phyloP scores from a whole-genome alignment of 2,113 vertebrate genomes.

The Corydoras sp. region DNA sequence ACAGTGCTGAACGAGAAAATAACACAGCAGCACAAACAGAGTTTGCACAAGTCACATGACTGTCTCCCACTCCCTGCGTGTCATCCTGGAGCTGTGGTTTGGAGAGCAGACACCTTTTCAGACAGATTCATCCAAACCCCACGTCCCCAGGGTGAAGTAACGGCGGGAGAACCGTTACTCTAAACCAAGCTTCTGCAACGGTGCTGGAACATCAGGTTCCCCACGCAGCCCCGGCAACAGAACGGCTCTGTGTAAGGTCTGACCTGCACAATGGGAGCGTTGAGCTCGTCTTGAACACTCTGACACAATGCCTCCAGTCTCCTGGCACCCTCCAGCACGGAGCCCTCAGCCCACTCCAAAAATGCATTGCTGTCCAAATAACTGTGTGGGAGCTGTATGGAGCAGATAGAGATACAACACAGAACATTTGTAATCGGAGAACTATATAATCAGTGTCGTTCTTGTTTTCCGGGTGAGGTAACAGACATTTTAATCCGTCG shows the following conservation, averaged over 20 bases:
- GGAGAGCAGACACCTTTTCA: neutral
- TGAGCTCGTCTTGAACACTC: constrained; percentile 69
- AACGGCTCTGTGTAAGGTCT: constrained; percentile 12
- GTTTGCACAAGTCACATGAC: neutral
- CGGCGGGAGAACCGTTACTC: constrained; percentile 22
- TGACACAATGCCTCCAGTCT: constrained; percentile 67
- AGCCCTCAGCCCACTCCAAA: constrained; percentile 73
- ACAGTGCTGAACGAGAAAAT: too few relatives aligned
- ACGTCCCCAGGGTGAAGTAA: constrained; percentile 11
- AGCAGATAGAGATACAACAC: constrained; percentile 26
- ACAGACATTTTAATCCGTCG: neutral
- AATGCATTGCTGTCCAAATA: constrained; percentile 65
- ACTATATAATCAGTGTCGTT: neutral
- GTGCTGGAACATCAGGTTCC: constrained; percentile 9
- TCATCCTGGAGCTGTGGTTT: constrained; percentile 3
- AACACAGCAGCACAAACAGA: neutral
- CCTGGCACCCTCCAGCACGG: constrained; percentile 54
- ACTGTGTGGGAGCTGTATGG: constrained; percentile 75
- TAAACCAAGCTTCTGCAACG: constrained; percentile 13
- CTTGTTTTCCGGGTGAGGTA: neutral
- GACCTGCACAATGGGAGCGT: constrained; percentile 69
- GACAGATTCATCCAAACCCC: constrained; percentile 15
- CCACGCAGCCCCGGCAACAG: constrained; percentile 25
- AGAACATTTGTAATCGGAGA: neutral
- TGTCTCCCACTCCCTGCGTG: neutral